phyloP scores from a whole-genome alignment of 1,140 invertebrate genomes.

The Diabrotica virgifera region DNA sequence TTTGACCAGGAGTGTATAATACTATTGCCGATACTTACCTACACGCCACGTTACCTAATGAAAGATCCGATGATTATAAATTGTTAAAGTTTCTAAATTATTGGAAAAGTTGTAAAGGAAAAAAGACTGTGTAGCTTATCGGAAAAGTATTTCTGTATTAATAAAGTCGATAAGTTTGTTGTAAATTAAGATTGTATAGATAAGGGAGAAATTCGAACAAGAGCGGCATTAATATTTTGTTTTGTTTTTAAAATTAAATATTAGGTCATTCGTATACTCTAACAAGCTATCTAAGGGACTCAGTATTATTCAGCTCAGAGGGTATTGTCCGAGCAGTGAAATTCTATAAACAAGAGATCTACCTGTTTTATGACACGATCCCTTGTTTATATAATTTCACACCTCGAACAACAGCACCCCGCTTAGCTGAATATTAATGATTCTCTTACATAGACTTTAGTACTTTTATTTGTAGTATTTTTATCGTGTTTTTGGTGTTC shows the following conservation, averaged over 20 bases:
- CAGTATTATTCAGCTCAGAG: background rate
- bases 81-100: constrained; percentile 14
- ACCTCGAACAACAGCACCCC: no score
- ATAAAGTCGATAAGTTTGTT: constrained; percentile 13
- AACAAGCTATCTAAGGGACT: background rate
- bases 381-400: no score
- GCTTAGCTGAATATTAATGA: no score
- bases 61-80: constrained; percentile 31
- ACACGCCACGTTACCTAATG: background rate
- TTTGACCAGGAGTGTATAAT: no score
- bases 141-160: constrained; percentile 12
- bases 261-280: background rate
- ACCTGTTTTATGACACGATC: background rate
- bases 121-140: constrained; percentile 19
- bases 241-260: background rate
- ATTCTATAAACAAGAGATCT: background rate
- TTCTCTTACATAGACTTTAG: no score
- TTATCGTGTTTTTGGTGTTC: no score
- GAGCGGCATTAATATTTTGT: background rate
- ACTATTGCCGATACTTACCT: background rate
- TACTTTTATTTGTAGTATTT: no score
- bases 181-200: constrained; percentile 18
- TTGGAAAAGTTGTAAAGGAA: constrained; percentile 17
- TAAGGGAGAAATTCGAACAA: constrained; percentile 12
- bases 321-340: background rate